Evolutionary conservation across 2,888 invertebrate species (phyloP), one percentile per base, ranked within the genome.

Genomic region (Lepas anatifera): DNA sequence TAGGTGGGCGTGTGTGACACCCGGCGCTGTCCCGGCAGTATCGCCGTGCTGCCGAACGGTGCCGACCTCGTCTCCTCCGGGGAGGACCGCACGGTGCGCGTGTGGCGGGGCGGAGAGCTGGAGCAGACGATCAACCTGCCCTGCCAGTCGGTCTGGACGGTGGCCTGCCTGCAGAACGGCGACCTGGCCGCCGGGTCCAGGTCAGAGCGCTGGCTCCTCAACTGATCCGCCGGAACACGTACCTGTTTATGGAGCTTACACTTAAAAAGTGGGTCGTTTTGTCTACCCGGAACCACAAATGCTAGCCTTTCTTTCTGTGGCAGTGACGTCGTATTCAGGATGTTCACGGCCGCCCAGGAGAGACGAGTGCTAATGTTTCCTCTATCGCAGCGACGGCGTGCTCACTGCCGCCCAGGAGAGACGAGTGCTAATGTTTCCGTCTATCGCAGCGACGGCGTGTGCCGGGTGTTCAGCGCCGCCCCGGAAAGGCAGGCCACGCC

Each of bases 101-200:
- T 95, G 77, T 97, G 95, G 95, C 80, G 83, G 74, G 81, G 84
- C 39, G 85, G 84, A 0, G 76, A 77, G 32, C 80, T 79, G 75
- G 75, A 74, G 37, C 85, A 90, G 75, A 87, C 87, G 8, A 83
- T 95, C 35, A 79, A 83, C 1, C 82, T 93, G 69, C 97, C 98
- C 0, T 87, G 90, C 0, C 88, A 91, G 73, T 94, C 94, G 0
- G 87, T 96, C 1, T 99, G 99, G 99, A 83, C 86, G 29, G 89
- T 95, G 2, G 84, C 87, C 22, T 86, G 88, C 70, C 81, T 97
- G 32, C 81, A 84, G 10, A 95, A 96, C 80, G 91, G 90, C 1
- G 97, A 98, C 79, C 86, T 99, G 76, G 92, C 90, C 25, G 87
- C 92, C 50, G 98, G 95, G 77, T 79, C 82, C 73, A 85, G 84